Percentiles rank a stretch among this genome's conserved stretches.
These are phyloP conservation scores for Ceriagrion tenellum DNA, from an alignment of 2,888 invertebrate genomes.

Conservation along the genomic window DNA sequence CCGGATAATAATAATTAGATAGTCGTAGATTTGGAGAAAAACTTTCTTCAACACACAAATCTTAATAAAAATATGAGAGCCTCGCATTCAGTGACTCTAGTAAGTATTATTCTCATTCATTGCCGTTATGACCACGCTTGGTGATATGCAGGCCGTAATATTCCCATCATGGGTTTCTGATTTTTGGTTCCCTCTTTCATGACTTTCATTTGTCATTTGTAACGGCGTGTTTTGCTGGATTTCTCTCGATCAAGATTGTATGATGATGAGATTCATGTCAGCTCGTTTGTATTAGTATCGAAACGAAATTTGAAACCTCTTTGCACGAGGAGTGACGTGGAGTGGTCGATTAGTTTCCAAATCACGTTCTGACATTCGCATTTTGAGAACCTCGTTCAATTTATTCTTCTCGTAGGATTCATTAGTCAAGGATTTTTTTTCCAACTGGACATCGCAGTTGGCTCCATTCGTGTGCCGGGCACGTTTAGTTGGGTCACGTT, in stretches of 20 bases:
- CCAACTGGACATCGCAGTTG: neutral
- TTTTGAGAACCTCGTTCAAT: neutral
- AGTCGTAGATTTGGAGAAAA: no score
- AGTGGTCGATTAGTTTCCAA: neutral
- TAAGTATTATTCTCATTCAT: no score
- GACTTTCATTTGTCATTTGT: no score
- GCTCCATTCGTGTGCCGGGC: neutral
- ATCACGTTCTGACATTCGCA: neutral
- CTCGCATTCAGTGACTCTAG: no score
- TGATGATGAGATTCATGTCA: neutral
- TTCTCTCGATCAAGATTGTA: no score
- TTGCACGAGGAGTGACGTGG: neutral
- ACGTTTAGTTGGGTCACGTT: neutral
- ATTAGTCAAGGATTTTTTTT: neutral
- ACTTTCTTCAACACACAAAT: no score
- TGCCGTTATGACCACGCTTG: no score
- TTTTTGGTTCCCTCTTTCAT: no score
- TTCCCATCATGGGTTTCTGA: no score
- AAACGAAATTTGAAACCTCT: neutral
- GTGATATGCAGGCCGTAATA: no score
- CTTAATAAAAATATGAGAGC: no score
- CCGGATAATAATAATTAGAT: no score
- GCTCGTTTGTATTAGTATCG: neutral
- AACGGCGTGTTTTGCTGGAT: neutral
- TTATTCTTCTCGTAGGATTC: neutral